Evolutionary conservation across 1,140 invertebrate species (phyloP).

Genomic region (Ooceraea biroi): DNA sequence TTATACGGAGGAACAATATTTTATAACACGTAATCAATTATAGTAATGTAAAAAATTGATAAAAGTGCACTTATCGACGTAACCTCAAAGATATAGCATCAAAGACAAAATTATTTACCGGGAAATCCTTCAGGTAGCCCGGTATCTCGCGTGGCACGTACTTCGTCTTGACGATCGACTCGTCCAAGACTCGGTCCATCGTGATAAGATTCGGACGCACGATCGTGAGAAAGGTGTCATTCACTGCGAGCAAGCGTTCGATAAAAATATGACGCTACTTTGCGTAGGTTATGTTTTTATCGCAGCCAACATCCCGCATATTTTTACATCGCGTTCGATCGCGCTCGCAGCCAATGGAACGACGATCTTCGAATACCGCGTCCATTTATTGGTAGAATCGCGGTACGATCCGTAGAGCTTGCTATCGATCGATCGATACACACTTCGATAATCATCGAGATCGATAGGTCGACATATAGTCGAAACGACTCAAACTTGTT

Average conservation of each 20-base stretch:
- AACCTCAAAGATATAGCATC: slow-evolving; percentile 13
- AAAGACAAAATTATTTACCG: slow-evolving; percentile 74
- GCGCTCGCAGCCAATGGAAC: slow-evolving; percentile 26
- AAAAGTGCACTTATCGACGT: not conserved
- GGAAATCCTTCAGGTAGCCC: slow-evolving; percentile 75
- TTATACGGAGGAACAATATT: too few relatives aligned
- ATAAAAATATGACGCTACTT: slow-evolving; percentile 70
- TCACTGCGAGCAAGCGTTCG: slow-evolving; percentile 24
- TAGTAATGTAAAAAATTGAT: too few relatives aligned
- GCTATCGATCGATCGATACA: slow-evolving; percentile 36
- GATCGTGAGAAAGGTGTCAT: slow-evolving; percentile 20
- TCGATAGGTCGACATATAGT: not conserved
- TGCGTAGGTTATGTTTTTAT: slow-evolving; percentile 74
- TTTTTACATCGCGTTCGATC: not conserved
- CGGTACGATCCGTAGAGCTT: not conserved
- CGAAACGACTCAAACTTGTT: slow-evolving; percentile 25
- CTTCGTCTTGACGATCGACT: slow-evolving; percentile 76
- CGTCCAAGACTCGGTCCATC: slow-evolving; percentile 77
- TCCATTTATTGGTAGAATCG: slow-evolving; percentile 23
- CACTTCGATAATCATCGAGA: slow-evolving; percentile 35
- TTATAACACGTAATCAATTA: too few relatives aligned
- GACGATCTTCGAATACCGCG: slow-evolving; percentile 12
- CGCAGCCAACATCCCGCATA: slow-evolving; percentile 29
- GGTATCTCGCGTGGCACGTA: slow-evolving; percentile 70
- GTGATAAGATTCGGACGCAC: not conserved